Conservation (phyloP, 35 echinoderm and acorn worm genomes). For the Stichopus chloronotus region DNA sequence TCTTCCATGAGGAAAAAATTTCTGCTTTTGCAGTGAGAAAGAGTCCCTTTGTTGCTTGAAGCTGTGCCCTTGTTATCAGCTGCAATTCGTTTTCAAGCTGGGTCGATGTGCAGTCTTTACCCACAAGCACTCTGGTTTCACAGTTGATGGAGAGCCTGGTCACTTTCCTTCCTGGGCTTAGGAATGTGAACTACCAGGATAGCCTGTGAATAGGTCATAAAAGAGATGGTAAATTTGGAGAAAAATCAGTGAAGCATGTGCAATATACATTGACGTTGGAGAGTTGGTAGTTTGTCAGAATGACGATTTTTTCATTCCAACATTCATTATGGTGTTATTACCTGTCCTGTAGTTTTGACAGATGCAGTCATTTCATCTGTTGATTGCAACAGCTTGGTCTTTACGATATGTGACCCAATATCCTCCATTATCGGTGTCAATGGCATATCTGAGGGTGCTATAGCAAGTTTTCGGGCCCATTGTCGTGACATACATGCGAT, state of each 20-base stretch:
- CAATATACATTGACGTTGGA: background rate
- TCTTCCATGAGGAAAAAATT: slow-evolving; percentile 4
- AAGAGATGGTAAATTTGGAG: background rate
- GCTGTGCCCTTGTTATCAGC: background rate
- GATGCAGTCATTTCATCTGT: slow-evolving; percentile 23
- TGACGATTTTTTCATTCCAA: background rate
- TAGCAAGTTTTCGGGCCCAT: background rate
- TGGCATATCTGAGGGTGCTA: background rate
- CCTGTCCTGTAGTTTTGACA: slow-evolving; percentile 20
- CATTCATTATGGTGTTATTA: background rate
- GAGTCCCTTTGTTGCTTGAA: slow-evolving; percentile 1
- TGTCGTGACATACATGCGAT: background rate
- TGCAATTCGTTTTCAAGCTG: background rate
- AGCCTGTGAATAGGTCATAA: slow-evolving; percentile 10
- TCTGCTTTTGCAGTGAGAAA: slow-evolving; percentile 15
- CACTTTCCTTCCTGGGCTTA: background rate
- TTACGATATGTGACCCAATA: background rate
- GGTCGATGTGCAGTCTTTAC: background rate
- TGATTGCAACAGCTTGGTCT: background rate
- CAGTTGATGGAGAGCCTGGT: background rate
- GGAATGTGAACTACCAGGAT: slow-evolving; percentile 1
- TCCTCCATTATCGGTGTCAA: background rate
- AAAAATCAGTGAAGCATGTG: background rate
- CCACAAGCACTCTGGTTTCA: background rate
- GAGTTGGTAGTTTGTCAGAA: background rate